Conservation (phyloP, 30 jellyfish, hydroid and myxozoan species). For the Turritopsis rubra region DNA sequence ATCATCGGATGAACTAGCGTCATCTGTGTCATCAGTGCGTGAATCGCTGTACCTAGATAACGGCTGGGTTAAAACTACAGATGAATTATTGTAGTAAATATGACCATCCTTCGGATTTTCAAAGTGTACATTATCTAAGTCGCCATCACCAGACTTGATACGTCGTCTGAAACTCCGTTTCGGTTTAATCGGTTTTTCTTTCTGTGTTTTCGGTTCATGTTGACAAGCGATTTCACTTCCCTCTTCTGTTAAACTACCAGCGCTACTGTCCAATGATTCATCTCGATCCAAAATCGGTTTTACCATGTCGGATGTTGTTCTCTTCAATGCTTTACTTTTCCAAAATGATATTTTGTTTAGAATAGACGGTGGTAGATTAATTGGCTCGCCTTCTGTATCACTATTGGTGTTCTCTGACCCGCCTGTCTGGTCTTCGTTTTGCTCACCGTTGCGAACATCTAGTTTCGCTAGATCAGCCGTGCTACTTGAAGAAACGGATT, state of each 20-base stretch:
- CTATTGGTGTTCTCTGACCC: background rate
- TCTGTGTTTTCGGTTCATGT: background rate
- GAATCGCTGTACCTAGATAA: background rate
- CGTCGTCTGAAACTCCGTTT: background rate
- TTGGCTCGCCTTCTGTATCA: background rate
- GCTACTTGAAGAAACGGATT: background rate
- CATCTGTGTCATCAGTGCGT: background rate
- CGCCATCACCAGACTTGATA: conserved; percentile 2
- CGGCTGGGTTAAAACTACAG: background rate
- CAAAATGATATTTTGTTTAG: background rate
- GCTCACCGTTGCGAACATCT: background rate
- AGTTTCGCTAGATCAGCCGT: background rate
- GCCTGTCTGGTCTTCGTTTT: background rate
- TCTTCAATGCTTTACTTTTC: conserved; percentile 15
- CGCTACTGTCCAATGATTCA: background rate
- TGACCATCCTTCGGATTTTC: background rate
- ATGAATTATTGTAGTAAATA: background rate
- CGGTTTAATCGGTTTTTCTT: background rate
- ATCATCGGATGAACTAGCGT: background rate
- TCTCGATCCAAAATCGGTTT: background rate
- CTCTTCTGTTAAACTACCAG: conserved; percentile 1
- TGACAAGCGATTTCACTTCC: background rate
- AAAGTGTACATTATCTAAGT: background rate
- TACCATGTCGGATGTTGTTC: background rate
- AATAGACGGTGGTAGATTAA: background rate